phyloP scores from a whole-genome alignment of 2,888 invertebrate species.

The Ectemnius continuus region DNA sequence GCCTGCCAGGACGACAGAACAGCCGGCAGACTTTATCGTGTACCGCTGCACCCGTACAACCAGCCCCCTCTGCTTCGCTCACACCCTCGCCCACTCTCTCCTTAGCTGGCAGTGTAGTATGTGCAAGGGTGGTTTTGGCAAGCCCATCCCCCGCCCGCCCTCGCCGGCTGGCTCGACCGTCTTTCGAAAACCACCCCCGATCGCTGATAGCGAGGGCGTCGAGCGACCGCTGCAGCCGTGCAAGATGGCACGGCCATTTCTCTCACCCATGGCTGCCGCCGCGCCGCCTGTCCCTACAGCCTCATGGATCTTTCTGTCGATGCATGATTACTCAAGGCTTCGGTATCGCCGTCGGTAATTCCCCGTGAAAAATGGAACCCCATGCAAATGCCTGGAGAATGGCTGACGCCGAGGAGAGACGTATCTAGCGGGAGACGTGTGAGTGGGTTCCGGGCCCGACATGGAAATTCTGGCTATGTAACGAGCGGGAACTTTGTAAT shows the following conservation, averaged over 20 bases:
- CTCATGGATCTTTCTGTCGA: neutral
- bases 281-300: neutral
- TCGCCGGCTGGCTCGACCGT: conserved; percentile 24
- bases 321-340: neutral
- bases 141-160: conserved; percentile 62
- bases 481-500: conserved; percentile 4
- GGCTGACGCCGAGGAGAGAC: neutral
- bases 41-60: conserved; percentile 60
- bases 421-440: neutral
- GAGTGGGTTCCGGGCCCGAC: neutral
- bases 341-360: conserved; percentile 2
- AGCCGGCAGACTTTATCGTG: conserved; percentile 71
- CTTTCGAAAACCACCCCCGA: conserved; percentile 67
- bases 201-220: conserved; percentile 62
- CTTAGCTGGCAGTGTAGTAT: no score
- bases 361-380: neutral
- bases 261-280: neutral
- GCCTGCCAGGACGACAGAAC: conserved; percentile 71
- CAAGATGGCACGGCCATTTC: conserved; percentile 50
- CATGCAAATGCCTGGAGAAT: neutral
- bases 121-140: conserved; percentile 72
- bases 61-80: no score
- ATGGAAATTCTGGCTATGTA: neutral
- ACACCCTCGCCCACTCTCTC: no score
- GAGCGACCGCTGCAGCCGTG: conserved; percentile 64